Conservation (phyloP, 1,140 invertebrate genomes). For the Musca domestica region DNA sequence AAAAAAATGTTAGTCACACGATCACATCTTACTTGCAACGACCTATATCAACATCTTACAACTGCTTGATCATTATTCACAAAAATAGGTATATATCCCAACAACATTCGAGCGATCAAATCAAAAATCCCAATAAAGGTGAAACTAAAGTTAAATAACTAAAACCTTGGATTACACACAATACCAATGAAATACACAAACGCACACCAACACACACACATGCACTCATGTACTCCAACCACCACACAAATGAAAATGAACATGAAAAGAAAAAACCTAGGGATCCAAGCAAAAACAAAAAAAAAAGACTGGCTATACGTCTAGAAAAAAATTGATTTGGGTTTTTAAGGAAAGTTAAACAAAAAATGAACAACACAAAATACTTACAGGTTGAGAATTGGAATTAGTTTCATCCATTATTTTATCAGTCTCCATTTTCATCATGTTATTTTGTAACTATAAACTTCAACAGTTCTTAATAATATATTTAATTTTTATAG, state of each 20-base stretch:
- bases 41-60: no score
- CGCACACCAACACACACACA: no score
- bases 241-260: constrained; percentile 8
- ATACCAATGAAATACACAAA: no score
- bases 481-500: not conserved
- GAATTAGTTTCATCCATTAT: constrained; percentile 57
- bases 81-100: not conserved
- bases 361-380: constrained; percentile 6
- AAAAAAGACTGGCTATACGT: not conserved
- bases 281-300: constrained; percentile 1
- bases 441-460: constrained; percentile 44
- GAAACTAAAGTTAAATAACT: constrained; percentile 22
- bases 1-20: no score
- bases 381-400: constrained; percentile 52
- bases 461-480: not conserved
- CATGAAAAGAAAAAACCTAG: not conserved
- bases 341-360: constrained; percentile 3
- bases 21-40: no score
- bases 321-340: constrained; percentile 6
- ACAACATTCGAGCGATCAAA: not conserved
- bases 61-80: no score
- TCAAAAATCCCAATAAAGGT: constrained; percentile 11
- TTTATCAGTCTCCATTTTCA: constrained; percentile 60
- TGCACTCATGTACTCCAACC: no score
- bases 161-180: constrained; percentile 16